Evolutionary conservation across 2,888 invertebrate genomes (phyloP), one percentile per base, ranked within the genome.

Genomic region (Cerceris ruficornis): DNA sequence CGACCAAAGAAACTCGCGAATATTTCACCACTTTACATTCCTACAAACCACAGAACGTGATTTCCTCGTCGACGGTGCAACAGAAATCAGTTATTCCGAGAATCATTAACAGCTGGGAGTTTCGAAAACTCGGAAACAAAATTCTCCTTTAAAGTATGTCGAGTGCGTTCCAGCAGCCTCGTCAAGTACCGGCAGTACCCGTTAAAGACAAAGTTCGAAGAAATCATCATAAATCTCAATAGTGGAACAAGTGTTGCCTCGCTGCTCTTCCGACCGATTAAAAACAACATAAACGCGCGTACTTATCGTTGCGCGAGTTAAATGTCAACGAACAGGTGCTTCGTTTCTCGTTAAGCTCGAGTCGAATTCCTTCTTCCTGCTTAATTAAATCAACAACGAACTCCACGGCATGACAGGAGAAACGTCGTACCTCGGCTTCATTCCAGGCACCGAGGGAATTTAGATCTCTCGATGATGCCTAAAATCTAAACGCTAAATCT

Each of bases 121-220:
- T 46, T 46, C 8, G 2, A 46, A 46, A 46, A 11, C 11, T 46
- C 46, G 1, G 46, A 46, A 46, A 11, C 8, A 46, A 46, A 46
- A 46, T 46, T 11, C 46, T 11, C 46, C 46, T n/a, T 57, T 59
- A 73, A 68, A 73, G 60, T 73, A 46, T 61, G 73, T 73, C 72
- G 61, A 57, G 55, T 54, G 55, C 57, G 58, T 69, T 54, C 41
- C 46, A 54, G 50, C 28, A n/a, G 55, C 57, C 55, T 61, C 49
- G 43, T 55, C 67, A 59, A 57, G 55, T 28, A 49, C 73, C 61
- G 13, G 68, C 57, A 57, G 43, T 43, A 28, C 28, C 61, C 57
- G 62, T 69, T 74, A 58, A 49, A 69, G 69, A 69, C 55, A 52
- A 61, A 55, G 50, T 57, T 67, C 42, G 39, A 39, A 59, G 67